Conservation (phyloP, 2,888 invertebrate species). For the Cloeon dipterum region DNA sequence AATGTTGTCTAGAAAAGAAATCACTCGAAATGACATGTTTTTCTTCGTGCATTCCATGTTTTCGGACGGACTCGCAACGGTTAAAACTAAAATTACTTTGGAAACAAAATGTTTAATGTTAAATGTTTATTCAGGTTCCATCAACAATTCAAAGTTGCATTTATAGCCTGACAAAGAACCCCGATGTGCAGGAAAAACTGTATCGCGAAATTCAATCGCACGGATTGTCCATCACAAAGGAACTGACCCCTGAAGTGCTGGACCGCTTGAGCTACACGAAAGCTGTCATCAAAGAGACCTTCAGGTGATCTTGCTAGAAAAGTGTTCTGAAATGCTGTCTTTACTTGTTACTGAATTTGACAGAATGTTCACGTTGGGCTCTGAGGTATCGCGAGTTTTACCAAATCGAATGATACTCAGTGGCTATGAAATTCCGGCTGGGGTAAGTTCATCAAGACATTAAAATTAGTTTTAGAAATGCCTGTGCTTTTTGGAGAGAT, state of each 20-base stretch:
- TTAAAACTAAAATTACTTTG: slow-evolving; percentile 10
- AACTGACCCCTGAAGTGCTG: slow-evolving; percentile 12
- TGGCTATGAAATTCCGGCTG: slow-evolving; percentile 11
- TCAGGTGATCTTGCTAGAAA: slow-evolving; percentile 11
- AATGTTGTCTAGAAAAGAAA: slow-evolving; percentile 16
- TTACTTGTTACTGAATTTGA: neutral
- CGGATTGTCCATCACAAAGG: slow-evolving; percentile 7
- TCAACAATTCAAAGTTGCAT: slow-evolving; percentile 16
- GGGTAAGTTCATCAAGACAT: slow-evolving; percentile 9
- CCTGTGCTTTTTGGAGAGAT: too few relatives aligned
- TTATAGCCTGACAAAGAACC: slow-evolving; percentile 15
- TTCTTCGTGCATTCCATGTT: slow-evolving; percentile 22
- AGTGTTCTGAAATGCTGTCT: neutral
- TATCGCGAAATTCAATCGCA: slow-evolving; percentile 13
- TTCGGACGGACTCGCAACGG: slow-evolving; percentile 23
- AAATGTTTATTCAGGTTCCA: slow-evolving; percentile 13
- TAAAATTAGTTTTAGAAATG: too few relatives aligned
- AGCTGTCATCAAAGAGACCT: slow-evolving; percentile 19
- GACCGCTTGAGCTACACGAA: slow-evolving; percentile 15
- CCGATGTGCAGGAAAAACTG: slow-evolving; percentile 14
- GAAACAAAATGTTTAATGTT: neutral
- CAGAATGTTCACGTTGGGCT: slow-evolving; percentile 13
- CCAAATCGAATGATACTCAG: slow-evolving; percentile 5
- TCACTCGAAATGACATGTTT: slow-evolving; percentile 18
- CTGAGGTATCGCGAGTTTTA: slow-evolving; percentile 11